Evolutionary conservation across 2,113 vertebrate genomes (phyloP).

Genomic region (Spea multiplicata): DNA sequence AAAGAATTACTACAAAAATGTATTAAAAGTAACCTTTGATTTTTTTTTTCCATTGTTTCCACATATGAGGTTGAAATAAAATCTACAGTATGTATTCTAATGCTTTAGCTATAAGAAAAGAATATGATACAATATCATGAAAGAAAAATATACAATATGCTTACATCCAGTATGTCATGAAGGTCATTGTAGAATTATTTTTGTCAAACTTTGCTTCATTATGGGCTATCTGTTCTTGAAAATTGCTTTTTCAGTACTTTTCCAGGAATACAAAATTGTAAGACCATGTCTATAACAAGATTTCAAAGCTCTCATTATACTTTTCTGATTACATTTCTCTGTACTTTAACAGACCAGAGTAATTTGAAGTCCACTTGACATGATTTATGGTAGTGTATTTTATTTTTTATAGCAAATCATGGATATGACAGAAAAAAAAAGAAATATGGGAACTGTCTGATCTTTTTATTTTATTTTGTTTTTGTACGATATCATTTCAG

Average conservation of each 20-base stretch:
- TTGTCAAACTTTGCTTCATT: conserved; percentile 28
- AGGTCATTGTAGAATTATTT: background rate
- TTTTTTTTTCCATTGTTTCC: no score
- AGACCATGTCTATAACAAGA: conserved; percentile 24
- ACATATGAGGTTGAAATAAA: no score
- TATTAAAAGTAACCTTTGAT: no score
- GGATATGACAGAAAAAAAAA: conserved; percentile 23
- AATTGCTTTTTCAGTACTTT: conserved; percentile 38
- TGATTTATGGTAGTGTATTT: conserved; percentile 38
- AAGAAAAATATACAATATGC: no score
- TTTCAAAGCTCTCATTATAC: conserved; percentile 38
- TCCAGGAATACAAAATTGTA: conserved; percentile 29
- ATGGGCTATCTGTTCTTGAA: conserved; percentile 38
- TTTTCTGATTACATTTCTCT: conserved; percentile 24
- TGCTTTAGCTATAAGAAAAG: no score
- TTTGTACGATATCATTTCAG: background rate
- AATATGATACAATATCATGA: no score
- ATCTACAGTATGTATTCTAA: no score
- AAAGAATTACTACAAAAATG: no score
- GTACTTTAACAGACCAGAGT: conserved; percentile 17
- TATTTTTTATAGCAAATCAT: conserved; percentile 15
- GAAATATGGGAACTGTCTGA: background rate
- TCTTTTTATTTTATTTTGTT: background rate
- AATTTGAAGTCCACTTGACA: conserved; percentile 41
- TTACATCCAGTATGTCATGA: no score